Evolutionary conservation across 2,113 vertebrate species (phyloP).

Genomic region (Puma concolor): DNA sequence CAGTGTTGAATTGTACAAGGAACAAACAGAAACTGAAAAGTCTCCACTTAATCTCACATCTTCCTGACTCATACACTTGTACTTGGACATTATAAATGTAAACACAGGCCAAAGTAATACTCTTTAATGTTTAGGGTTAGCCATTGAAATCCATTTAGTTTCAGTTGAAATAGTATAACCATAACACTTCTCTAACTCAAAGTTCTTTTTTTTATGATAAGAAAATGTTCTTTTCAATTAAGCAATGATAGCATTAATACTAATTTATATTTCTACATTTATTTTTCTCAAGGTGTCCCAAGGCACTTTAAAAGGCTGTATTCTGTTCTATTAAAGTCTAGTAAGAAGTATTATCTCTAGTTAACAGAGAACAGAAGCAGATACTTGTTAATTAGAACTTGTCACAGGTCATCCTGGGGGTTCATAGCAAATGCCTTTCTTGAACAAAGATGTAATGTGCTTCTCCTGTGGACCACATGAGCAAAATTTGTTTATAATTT

Average conservation of each 20-base stretch:
- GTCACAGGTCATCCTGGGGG: background rate
- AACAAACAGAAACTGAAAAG: conserved; percentile 33
- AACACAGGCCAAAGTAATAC: background rate
- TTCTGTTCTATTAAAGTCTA: background rate
- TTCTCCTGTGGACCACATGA: background rate
- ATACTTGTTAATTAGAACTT: conserved; percentile 13
- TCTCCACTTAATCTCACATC: background rate
- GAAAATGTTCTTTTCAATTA: conserved; percentile 8
- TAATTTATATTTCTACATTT: background rate
- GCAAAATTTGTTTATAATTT: background rate
- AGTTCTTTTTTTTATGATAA: background rate
- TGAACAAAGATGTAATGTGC: background rate
- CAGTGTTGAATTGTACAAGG: conserved; percentile 3
- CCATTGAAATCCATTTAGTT: background rate
- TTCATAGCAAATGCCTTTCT: background rate
- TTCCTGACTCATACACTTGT: background rate
- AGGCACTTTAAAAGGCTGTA: background rate
- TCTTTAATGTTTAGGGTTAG: background rate
- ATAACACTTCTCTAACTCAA: background rate
- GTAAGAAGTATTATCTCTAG: background rate
- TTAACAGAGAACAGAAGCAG: background rate
- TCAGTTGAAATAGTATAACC: background rate
- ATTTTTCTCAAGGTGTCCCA: background rate
- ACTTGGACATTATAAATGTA: conserved; percentile 1
- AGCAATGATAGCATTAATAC: background rate